phyloP scores from a whole-genome alignment of 2,797 vertebrate genomes.

The Rhodeus uyekii region DNA sequence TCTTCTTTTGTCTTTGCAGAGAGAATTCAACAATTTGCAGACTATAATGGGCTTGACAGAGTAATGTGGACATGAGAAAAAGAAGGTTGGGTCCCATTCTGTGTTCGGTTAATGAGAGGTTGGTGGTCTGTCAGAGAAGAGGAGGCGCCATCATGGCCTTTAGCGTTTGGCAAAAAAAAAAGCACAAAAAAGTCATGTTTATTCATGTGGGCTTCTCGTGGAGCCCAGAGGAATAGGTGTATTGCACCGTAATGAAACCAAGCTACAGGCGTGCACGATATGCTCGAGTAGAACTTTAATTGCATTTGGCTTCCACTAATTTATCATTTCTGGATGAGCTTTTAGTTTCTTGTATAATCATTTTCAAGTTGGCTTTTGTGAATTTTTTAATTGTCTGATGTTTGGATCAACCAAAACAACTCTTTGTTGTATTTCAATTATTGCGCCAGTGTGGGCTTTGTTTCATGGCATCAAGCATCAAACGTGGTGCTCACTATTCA shows the following conservation, averaged over 20 bases:
- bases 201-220: conserved; percentile 70
- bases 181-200: conserved; percentile 71
- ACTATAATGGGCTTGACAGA: conserved; percentile 9
- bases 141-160: conserved; percentile 54
- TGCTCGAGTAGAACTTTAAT: conserved; percentile 58
- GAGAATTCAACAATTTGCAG: neutral
- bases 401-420: neutral
- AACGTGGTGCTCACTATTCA: neutral
- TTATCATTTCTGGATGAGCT: conserved; percentile 54
- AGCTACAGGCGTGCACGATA: conserved; percentile 60
- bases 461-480: neutral
- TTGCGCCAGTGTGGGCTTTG: neutral
- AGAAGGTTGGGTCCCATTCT: conserved; percentile 13
- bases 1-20: neutral
- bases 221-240: conserved; percentile 71
- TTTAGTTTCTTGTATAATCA: conserved; percentile 49
- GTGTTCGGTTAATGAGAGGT: conserved; percentile 59
- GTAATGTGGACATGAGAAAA: neutral
- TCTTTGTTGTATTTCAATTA: conserved; percentile 16
- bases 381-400: conserved; percentile 3
- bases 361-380: neutral
- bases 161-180: conserved; percentile 71
- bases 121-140: conserved; percentile 58
- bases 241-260: conserved; percentile 69
- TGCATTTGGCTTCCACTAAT: conserved; percentile 52